Evolutionary conservation across 2,113 vertebrate species (phyloP).

Genomic region (Lepus europaeus): DNA sequence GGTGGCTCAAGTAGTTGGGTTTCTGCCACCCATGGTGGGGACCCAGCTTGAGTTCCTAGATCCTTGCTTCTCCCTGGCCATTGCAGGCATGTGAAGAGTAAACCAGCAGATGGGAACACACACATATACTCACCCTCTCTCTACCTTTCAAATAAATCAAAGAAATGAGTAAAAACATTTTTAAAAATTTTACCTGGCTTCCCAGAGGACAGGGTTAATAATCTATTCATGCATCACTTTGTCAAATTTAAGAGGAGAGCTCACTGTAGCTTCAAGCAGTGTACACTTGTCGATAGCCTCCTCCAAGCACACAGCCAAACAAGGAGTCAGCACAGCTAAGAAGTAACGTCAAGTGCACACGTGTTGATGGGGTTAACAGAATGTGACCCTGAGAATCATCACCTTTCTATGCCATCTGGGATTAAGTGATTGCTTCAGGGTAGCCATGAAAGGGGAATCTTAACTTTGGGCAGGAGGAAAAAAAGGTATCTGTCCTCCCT

Average conservation of each 20-base stretch:
- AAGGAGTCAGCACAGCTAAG: background rate
- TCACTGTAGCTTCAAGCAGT: background rate
- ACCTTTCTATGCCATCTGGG: background rate
- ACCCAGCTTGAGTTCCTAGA: too few species aligned
- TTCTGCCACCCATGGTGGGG: too few species aligned
- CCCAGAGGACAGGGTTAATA: background rate
- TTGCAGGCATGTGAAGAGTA: too few species aligned
- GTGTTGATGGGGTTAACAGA: background rate
- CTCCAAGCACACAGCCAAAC: conserved; percentile 26
- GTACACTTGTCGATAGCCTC: background rate
- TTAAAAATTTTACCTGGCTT: too few species aligned
- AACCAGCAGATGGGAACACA: too few species aligned
- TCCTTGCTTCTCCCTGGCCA: too few species aligned
- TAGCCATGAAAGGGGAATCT: background rate
- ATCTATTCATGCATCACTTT: background rate
- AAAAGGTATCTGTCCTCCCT: background rate
- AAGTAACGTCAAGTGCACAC: background rate
- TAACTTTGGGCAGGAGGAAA: background rate
- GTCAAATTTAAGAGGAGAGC: conserved; percentile 41
- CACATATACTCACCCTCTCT: too few species aligned
- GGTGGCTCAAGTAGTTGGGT: too few species aligned
- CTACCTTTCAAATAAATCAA: too few species aligned
- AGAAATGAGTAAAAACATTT: too few species aligned
- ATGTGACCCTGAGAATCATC: background rate
- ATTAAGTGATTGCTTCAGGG: background rate